Base-by-base conservation (phyloP, 1,140 invertebrate species). In the Drosophila melanica region DNA sequence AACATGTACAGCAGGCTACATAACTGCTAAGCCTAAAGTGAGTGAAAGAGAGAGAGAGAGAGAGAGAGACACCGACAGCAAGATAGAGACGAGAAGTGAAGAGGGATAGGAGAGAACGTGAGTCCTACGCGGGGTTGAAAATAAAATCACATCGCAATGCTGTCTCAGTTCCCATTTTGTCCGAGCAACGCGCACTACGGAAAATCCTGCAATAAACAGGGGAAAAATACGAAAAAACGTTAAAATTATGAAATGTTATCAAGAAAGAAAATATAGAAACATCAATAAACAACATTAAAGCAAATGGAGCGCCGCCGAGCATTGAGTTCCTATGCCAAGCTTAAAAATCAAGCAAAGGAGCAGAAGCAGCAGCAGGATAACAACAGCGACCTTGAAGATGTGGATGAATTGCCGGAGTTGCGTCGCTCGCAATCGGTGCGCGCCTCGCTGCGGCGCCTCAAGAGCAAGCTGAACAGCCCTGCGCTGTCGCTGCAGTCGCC, bases 381-480 rank as follows among this genome's bases (percentile, higher is more conserved):
- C 12, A 47, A 57, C 30, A 45, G 91, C 92, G 54, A 93, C 91
- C 27, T 58, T 8, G 59, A 69, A 41, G 70, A 67, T 16, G 39
- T 41, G 2, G 79, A 87, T 45, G 66, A 77, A 1, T 30, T 84
- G 66, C 92, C 90, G 16, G 92, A 79, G 23, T 90, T 95, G 68
- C 94, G 94, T 39, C 93, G 95, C 72, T 94, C 95, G 67, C 94
- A 94, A 75, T 96, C 95, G 37, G 94, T 96, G 75, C 93, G 95
- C 62, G 94, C 95, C 39, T 96, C 95, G 37, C 92, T 96, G 47
- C 94, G 94, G 72, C 91, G 95, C 67, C 94, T 96, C 8, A 91
- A 91, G 63, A 87, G 73, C 51, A 91, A 91, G 54, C 76, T 91
- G 50, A 76, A 90, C 23, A 90, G 85, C 47, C 82, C 87, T 14